Evolutionary conservation across 2,113 vertebrate species (phyloP), one percentile per base, ranked within the genome.

Genomic region (Aphelocoma coerulescens): DNA sequence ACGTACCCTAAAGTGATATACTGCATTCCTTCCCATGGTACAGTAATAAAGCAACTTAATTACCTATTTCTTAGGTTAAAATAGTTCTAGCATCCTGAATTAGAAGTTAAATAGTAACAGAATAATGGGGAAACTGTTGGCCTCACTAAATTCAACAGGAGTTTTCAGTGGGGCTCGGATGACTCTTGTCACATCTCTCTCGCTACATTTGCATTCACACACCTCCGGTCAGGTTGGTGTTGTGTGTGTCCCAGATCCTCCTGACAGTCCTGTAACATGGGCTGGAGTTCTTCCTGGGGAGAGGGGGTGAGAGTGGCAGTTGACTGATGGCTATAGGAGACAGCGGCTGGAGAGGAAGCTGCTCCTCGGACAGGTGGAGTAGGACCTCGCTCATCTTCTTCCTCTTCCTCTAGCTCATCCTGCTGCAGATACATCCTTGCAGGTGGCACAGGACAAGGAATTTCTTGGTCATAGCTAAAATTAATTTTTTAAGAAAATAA

Each of bases 311-410:
- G 98, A 4, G 99, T 99, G 95, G 99, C 99, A 21, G 99, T 99
- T 88, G 99, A 99, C 96, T 99, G 99, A 95, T 99, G 99, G 92
- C 99, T 99, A 52, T 99, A 99, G 79, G 99, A 99, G 62, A 99
- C 99, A 4, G 99, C 99, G 3, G 99, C 99, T 26, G 99, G 99
- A 57, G 99, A 99, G 26, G 99, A 99, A 52, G 99, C 99, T 24
- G 99, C 99, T 59, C 99, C 99, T 43, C 99, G 98, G 21, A 99
- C 96, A 8, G 99, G 99, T 16, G 99, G 99, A 6, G 99, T 99
- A 74, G 99, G 99, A 22, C 99, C 99, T 91, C 99, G 97, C 90
- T 99, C 99, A 94, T 99, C 98, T 92, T 98, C 98, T 61, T 98
- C 98, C 74, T 98, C 98, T 95, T 98, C 97, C 97, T 99, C 99